Percentiles rank a stretch among this genome's conserved stretches.
These are phyloP conservation scores for Autographa gamma DNA, from an alignment of 2,888 invertebrate species.

Conservation along the genomic window DNA sequence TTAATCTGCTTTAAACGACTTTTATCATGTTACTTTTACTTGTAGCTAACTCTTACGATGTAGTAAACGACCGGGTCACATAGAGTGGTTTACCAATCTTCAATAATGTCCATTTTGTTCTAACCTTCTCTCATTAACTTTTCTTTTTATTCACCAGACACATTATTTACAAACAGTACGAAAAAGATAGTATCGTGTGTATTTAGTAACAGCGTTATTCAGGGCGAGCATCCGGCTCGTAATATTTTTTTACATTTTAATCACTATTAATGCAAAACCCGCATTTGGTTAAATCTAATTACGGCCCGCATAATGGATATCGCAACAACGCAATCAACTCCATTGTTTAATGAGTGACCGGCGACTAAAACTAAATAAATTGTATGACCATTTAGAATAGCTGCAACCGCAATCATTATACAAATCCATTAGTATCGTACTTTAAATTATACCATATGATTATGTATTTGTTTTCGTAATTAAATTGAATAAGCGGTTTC, in stretches of 20 bases:
- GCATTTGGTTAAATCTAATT: slow-evolving; percentile 88
- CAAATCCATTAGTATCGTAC: slow-evolving; percentile 74
- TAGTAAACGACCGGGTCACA: too few relatives aligned
- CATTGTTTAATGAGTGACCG: slow-evolving; percentile 86
- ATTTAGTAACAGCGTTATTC: slow-evolving; percentile 61
- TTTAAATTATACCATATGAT: slow-evolving; percentile 69
- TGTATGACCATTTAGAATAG: slow-evolving; percentile 78
- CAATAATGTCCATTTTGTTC: not conserved
- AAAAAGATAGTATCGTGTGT: slow-evolving; percentile 52
- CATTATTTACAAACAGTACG: slow-evolving; percentile 23
- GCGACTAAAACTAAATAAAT: slow-evolving; percentile 81
- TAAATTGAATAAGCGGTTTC: slow-evolving; percentile 67
- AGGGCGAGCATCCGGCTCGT: slow-evolving; percentile 72
- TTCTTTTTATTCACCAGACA: slow-evolving; percentile 9
- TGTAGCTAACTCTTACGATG: too few relatives aligned
- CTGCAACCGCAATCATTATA: slow-evolving; percentile 79
- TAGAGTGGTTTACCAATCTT: too few relatives aligned
- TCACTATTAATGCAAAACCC: slow-evolving; percentile 81
- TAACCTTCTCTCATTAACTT: not conserved
- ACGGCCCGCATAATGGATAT: slow-evolving; percentile 85
- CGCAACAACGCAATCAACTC: slow-evolving; percentile 83
- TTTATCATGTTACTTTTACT: not conserved
- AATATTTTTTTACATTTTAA: slow-evolving; percentile 71
- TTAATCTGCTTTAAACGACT: not conserved
- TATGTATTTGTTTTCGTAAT: slow-evolving; percentile 71